Percentiles rank a stretch among this genome's conserved stretches.
These are phyloP conservation scores for Parazoanthus swiftii DNA, from an alignment of 92 coral and sea anemone species.

Conservation along the genomic window DNA sequence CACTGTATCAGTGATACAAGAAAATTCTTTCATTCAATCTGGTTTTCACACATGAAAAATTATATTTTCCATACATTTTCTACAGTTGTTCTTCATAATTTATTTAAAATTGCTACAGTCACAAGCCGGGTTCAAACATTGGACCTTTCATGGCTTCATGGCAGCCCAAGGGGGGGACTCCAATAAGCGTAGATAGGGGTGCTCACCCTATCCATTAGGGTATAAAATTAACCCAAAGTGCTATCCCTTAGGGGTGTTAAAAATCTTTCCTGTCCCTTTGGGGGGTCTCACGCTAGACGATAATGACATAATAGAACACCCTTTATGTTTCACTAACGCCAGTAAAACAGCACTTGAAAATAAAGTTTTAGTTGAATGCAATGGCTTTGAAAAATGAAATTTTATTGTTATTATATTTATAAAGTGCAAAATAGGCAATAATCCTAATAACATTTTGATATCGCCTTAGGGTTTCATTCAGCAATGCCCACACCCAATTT, in stretches of 20 bases:
- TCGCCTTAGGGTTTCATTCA: slow-evolving; percentile 20
- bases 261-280: slow-evolving; percentile 2
- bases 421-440: not conserved
- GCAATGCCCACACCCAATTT: slow-evolving; percentile 13
- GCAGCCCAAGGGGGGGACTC: slow-evolving; percentile 4
- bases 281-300: slow-evolving; percentile 16
- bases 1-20: slow-evolving; percentile 26
- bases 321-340: slow-evolving; percentile 21
- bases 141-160: slow-evolving; percentile 19
- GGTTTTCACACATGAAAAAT: slow-evolving; percentile 7
- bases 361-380: slow-evolving; percentile 22
- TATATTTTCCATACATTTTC: slow-evolving; percentile 19
- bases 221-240: slow-evolving; percentile 27
- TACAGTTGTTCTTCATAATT: slow-evolving; percentile 21
- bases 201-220: slow-evolving; percentile 34
- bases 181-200: slow-evolving; percentile 20
- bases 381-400: slow-evolving; percentile 14
- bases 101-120: slow-evolving; percentile 18
- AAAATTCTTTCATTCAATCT: slow-evolving; percentile 11
- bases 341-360: slow-evolving; percentile 17
- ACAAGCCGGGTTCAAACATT: slow-evolving; percentile 16
- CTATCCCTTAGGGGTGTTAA: slow-evolving; percentile 32
- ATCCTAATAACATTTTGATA: not conserved
- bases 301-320: slow-evolving; percentile 25
- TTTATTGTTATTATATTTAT: slow-evolving; percentile 1